Conservation (phyloP, 2,113 vertebrate genomes). For the Leptobrachium leishanense region DNA sequence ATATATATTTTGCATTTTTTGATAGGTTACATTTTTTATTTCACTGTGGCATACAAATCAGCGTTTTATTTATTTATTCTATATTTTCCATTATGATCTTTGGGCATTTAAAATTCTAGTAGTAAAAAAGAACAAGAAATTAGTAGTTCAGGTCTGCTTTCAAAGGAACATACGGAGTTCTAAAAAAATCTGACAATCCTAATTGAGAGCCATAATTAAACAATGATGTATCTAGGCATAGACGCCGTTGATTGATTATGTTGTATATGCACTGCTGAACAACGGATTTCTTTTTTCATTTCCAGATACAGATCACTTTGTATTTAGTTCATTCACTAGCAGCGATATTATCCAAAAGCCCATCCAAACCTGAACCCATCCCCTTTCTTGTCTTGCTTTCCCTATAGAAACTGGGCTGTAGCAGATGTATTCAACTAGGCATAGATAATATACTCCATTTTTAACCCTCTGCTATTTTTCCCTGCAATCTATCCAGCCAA, state of each 20-base stretch:
- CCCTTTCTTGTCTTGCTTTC: neutral
- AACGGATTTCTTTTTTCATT: slow-evolving; percentile 32
- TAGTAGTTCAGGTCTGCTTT: slow-evolving; percentile 41
- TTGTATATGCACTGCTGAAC: slow-evolving; percentile 32
- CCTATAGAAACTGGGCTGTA: neutral
- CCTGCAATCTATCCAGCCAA: slow-evolving; percentile 18
- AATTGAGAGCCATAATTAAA: slow-evolving; percentile 52
- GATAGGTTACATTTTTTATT: too few species aligned
- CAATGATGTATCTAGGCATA: slow-evolving; percentile 48
- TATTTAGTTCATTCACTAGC: neutral
- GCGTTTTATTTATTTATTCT: too few species aligned
- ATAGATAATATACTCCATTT: slow-evolving; percentile 18
- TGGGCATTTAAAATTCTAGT: too few species aligned
- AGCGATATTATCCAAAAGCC: neutral
- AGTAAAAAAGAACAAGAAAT: neutral
- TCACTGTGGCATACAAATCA: too few species aligned
- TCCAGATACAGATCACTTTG: neutral
- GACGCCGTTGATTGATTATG: slow-evolving; percentile 50
- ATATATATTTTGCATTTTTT: too few species aligned
- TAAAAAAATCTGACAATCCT: slow-evolving; percentile 41
- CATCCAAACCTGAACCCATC: neutral
- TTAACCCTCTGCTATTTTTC: slow-evolving; percentile 38
- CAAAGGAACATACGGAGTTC: slow-evolving; percentile 9
- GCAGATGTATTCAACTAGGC: slow-evolving; percentile 25
- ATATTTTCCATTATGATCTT: too few species aligned